Evolutionary conservation across 2,797 vertebrate genomes (phyloP).

Genomic region (Hippopotamyrus pictus): DNA sequence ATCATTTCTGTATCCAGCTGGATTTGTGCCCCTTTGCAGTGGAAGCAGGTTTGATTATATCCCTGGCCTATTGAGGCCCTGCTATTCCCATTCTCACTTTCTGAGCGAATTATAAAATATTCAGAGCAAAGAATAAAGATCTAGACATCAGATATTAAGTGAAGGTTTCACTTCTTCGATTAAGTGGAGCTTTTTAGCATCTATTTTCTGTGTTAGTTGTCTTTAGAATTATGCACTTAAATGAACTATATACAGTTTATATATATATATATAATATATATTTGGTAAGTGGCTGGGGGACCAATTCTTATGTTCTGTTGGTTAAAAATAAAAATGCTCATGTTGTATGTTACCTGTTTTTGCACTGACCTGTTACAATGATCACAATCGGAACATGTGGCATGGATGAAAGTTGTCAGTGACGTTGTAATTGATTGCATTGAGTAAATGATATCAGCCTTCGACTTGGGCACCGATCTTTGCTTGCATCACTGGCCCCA

Average conservation of each 20-base stretch:
- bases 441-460: not conserved
- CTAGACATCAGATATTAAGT: not conserved
- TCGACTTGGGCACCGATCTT: not conserved
- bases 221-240: conserved; percentile 49
- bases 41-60: not conserved
- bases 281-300: conserved; percentile 36
- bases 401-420: not conserved
- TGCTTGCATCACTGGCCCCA: not conserved
- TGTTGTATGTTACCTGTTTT: not conserved
- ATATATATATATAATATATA: conserved; percentile 35
- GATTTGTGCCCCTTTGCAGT: not conserved
- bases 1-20: not conserved
- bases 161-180: not conserved
- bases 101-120: not conserved
- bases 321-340: conserved; percentile 2
- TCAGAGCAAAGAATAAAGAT: not conserved
- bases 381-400: not conserved
- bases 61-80: not conserved
- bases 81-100: not conserved
- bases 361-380: not conserved
- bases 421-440: not conserved
- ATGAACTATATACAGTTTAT: conserved; percentile 11
- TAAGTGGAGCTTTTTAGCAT: conserved; percentile 20
- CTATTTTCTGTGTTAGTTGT: conserved; percentile 37
- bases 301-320: not conserved